Conservation (phyloP, 1,140 invertebrate species). For the Eumaeus atala region DNA sequence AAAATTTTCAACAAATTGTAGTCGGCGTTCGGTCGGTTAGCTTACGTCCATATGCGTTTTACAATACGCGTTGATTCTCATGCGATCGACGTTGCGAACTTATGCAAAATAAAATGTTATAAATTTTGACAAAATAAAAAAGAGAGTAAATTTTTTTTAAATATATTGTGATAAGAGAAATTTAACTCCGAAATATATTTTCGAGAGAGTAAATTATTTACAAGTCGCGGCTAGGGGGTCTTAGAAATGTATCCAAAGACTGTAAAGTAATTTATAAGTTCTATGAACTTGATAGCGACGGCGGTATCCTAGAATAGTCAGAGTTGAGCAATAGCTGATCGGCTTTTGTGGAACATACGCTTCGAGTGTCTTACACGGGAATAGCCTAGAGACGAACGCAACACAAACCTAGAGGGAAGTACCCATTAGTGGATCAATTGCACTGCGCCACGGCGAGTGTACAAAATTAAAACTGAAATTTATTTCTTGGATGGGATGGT, state of each 20-base stretch:
- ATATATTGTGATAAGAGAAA: constrained; percentile 35
- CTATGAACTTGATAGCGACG: constrained; percentile 53
- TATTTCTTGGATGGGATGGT: constrained; percentile 5
- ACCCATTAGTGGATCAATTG: constrained; percentile 8
- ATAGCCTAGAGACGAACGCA: constrained; percentile 28
- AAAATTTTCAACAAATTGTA: background rate
- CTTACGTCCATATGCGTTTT: constrained; percentile 37
- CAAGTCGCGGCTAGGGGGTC: constrained; percentile 59
- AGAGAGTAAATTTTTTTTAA: constrained; percentile 34
- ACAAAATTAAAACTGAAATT: constrained; percentile 15
- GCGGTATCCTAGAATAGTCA: constrained; percentile 55
- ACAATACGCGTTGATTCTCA: constrained; percentile 24
- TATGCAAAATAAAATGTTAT: constrained; percentile 22
- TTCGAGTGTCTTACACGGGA: constrained; percentile 42
- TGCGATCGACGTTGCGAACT: constrained; percentile 25
- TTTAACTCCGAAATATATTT: constrained; percentile 67
- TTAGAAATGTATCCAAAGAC: constrained; percentile 71
- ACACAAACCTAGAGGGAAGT: constrained; percentile 12
- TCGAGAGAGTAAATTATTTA: constrained; percentile 68
- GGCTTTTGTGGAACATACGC: constrained; percentile 52
- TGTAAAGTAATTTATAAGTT: constrained; percentile 68
- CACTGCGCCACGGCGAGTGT: constrained; percentile 12
- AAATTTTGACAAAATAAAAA: constrained; percentile 36
- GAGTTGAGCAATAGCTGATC: constrained; percentile 48
- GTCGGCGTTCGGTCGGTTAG: constrained; percentile 2